Percentiles rank a stretch among this genome's conserved stretches.
Conservation (phyloP, 2,113 vertebrate genomes). For the Apus apus region DNA sequence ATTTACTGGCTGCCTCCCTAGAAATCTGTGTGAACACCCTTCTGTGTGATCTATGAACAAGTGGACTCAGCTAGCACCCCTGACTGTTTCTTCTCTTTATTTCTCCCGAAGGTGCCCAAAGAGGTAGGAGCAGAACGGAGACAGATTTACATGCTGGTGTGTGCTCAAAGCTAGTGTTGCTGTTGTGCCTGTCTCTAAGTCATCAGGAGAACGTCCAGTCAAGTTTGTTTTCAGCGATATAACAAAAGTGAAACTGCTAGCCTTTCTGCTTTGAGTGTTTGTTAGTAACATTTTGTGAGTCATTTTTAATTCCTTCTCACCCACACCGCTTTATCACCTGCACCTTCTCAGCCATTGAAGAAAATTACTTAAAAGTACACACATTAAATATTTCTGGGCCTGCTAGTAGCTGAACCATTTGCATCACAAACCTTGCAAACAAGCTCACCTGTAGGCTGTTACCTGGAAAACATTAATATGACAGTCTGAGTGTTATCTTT, state of each 20-base stretch:
- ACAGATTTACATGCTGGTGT: background rate
- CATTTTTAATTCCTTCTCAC: background rate
- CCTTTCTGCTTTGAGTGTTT: background rate
- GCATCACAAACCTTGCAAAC: background rate
- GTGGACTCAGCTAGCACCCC: background rate
- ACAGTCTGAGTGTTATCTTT: background rate
- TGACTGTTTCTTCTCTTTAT: slow-evolving; percentile 34
- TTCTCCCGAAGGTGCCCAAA: slow-evolving; percentile 86
- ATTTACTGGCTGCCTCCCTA: background rate
- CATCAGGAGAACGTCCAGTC: background rate
- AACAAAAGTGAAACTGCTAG: background rate
- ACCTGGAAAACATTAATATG: background rate
- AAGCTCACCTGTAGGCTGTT: background rate
- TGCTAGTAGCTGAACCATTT: background rate
- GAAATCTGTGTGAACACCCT: background rate
- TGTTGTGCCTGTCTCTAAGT: slow-evolving; percentile 33
- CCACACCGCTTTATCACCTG: background rate
- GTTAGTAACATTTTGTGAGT: background rate
- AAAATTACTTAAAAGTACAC: background rate
- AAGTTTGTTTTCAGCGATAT: background rate
- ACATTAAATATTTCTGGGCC: background rate
- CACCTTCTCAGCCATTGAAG: background rate
- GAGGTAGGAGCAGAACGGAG: slow-evolving; percentile 80
- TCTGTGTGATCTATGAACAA: background rate
- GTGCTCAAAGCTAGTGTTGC: slow-evolving; percentile 23